phyloP scores from a whole-genome alignment of 2,888 invertebrate genomes.

The Habrosyne pyritoides region DNA sequence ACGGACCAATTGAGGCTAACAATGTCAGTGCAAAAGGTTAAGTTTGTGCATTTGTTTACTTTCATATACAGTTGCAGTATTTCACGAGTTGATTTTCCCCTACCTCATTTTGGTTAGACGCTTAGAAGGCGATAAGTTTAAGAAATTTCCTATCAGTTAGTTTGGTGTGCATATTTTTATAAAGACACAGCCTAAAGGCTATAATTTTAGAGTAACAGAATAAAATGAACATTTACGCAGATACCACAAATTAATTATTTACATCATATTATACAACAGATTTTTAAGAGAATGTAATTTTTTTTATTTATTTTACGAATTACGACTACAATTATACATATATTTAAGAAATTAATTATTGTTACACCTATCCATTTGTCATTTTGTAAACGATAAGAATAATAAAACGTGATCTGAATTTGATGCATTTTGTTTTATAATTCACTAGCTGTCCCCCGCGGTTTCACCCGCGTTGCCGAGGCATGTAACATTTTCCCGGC shows the following conservation, averaged over 20 bases:
- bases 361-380: no score
- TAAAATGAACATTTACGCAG: not conserved
- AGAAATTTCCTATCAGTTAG: not conserved
- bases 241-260: not conserved
- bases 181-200: not conserved
- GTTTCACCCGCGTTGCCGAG: no score
- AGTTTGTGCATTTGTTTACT: slow-evolving; percentile 38
- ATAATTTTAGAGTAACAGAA: not conserved
- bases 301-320: not conserved
- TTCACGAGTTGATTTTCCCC: slow-evolving; percentile 15
- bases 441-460: no score
- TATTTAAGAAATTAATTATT: no score
- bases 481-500: no score
- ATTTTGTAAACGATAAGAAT: not conserved
- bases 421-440: not conserved
- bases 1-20: slow-evolving; percentile 26
- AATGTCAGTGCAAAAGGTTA: slow-evolving; percentile 31
- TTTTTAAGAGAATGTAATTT: not conserved
- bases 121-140: not conserved
- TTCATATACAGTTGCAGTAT: slow-evolving; percentile 25
- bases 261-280: not conserved
- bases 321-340: not conserved
- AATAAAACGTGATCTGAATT: slow-evolving; percentile 3
- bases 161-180: not conserved
- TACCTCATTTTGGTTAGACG: slow-evolving; percentile 38